Evolutionary conservation across 2,113 vertebrate species (phyloP), one percentile per base, ranked within the genome.

Genomic region (Otus sunia): DNA sequence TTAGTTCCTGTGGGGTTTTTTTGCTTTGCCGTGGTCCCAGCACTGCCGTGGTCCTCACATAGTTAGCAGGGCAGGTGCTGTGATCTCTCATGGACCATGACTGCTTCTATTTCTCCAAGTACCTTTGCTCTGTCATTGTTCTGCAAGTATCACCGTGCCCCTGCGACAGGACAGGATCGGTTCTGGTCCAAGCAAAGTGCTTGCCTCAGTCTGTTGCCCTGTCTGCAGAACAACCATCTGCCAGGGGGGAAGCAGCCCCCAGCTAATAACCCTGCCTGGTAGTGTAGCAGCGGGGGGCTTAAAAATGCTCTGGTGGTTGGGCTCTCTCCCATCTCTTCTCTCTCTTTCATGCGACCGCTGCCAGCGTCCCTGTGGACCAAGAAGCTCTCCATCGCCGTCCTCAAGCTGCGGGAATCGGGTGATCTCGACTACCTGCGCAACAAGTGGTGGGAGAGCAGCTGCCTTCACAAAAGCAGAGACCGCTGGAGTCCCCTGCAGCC

Each of bases 371-470:
- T 83, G 0, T 95, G 99, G 97, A 92, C 99, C 4, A 99, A 98
- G 86, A 98, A 98, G 56, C 95, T 99, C 27, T 98, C 98, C 13
- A 23, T 98, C 1, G 98, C 98, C 7, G 97, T 99, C 58, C 98
- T 99, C 49, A 94, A 97, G 56, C 98, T 99, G 74, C 98, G 98
- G 0, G 99, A 99, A 72, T 97, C 98, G 0, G 99, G 99, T 0
- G 97, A 98, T 15, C 97, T 99, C 5, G 98, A 98, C 4, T 98
- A 98, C 73, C 91, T 99, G 62, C 86, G 92, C 1, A 94, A 98
- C 72, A 99, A 99, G 91, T 99, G 99, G 99, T 99, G 99, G 99
- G 97, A 98, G 63, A 99, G 88, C 96, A 98, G 98, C 64, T 99
- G 99, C 58, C 5, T 90, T 10, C 91, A 72, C 6, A 63, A 45